Evolutionary conservation across 2,113 vertebrate species (phyloP).

Genomic region (Solea solea): DNA sequence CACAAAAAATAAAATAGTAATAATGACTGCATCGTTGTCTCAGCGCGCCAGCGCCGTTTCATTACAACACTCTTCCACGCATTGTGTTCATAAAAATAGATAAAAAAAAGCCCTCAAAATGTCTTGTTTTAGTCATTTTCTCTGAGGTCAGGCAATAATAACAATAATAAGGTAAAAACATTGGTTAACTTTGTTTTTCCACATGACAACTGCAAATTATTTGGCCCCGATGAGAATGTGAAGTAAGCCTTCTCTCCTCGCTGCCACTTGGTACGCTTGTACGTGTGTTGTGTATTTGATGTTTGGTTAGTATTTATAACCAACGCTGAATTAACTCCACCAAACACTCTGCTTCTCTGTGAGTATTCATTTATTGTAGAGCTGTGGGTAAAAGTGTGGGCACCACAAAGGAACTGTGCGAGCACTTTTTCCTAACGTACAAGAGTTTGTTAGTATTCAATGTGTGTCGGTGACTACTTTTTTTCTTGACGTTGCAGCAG

Average conservation of each 20-base stretch:
- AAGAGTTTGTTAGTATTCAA: neutral
- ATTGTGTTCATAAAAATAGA: slow-evolving; percentile 22
- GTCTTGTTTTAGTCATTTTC: slow-evolving; percentile 1
- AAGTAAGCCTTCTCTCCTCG: slow-evolving; percentile 36
- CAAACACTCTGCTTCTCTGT: neutral
- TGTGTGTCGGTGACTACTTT: neutral
- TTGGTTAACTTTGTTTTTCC: slow-evolving; percentile 41
- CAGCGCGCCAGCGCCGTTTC: no score
- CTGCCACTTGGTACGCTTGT: slow-evolving; percentile 2
- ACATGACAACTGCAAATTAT: slow-evolving; percentile 18
- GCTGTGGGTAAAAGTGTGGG: no score
- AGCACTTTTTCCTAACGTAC: no score
- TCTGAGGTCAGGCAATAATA: slow-evolving; percentile 16
- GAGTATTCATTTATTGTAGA: no score
- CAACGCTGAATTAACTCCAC: neutral
- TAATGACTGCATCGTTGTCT: neutral
- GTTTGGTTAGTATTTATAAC: neutral
- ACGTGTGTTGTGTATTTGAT: neutral
- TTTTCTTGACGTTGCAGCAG: no score
- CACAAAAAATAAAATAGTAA: neutral
- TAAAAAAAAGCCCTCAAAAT: slow-evolving; percentile 6
- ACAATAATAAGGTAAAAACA: slow-evolving; percentile 11
- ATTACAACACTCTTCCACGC: neutral
- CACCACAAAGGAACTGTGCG: no score
- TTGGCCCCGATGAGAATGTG: slow-evolving; percentile 12